These are phyloP conservation scores for Gymnocypris eckloni DNA, from an alignment of 2,797 vertebrate species.

Conservation along the genomic window DNA sequence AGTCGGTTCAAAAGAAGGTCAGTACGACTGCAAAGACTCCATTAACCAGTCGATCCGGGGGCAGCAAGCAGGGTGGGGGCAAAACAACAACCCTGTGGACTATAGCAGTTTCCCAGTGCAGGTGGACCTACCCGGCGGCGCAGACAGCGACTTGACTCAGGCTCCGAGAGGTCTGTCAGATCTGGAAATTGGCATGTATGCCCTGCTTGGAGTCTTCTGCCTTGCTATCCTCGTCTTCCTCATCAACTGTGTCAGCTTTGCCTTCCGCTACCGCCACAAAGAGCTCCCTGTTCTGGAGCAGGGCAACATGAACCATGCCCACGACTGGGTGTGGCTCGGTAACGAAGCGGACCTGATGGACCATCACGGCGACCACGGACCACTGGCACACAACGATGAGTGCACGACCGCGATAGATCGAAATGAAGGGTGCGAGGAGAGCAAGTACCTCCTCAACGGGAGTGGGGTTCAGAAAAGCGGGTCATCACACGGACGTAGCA, in stretches of 20 bases:
- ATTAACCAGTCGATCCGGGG: conserved; percentile 72
- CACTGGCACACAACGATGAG: conserved; percentile 81
- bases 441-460: conserved; percentile 92
- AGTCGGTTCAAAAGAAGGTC: conserved; percentile 81
- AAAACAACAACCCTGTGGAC: conserved; percentile 76
- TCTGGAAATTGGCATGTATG: conserved; percentile 97
- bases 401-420: conserved; percentile 90
- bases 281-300: conserved; percentile 91
- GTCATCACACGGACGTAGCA: conserved; percentile 83
- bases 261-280: conserved; percentile 96
- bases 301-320: conserved; percentile 94
- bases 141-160: conserved; percentile 84
- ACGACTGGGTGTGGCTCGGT: conserved; percentile 97
- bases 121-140: conserved; percentile 81
- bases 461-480: conserved; percentile 69
- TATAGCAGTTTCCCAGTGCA: conserved; percentile 83
- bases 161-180: conserved; percentile 88
- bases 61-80: conserved; percentile 72
- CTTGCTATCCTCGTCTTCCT: conserved; percentile 96
- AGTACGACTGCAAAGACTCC: conserved; percentile 84
- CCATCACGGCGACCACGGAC: conserved; percentile 84
- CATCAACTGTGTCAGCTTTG: conserved; percentile 96
- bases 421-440: conserved; percentile 89
- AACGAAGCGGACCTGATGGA: conserved; percentile 91
- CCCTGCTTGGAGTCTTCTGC: conserved; percentile 95